Evolutionary conservation across 1,140 invertebrate species (phyloP), one percentile per base, ranked within the genome.

Genomic region (Zaprionus davidi): DNA sequence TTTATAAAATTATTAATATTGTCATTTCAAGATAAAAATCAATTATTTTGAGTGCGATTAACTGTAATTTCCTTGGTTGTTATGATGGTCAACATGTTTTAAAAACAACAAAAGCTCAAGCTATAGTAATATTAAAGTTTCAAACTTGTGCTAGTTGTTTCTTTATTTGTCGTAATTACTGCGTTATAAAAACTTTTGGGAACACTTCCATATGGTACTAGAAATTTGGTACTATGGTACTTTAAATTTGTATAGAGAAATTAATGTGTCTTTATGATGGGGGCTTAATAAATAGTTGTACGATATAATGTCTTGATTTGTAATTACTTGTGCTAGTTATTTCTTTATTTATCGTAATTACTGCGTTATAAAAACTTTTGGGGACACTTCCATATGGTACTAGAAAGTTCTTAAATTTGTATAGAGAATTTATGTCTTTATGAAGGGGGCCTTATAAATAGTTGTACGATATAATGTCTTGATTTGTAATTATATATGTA

Each of bases 331-430:
- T 5, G 26, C 26, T 5, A 6, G 28, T 28, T 7, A 9, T 31
- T 31, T 31, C 28, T 9, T 31, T 31, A 28, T 31, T 41, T 41
- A 7, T 9, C 6, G 41, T 15, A 12, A 34, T 34, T 5, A n/a
- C 15, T 15, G 5, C 15, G 0, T 41, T 4, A n/a, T n/a, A 15
- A n/a, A 4, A 41, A 41, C 13, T 15, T 41, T 15, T n/a, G 13
- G 4, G 6, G 7, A 44, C 41, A 17, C n/a, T 44, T 17, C n/a
- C 38, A 17, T 44, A 44, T 44, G 41, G 41, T 44, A 53, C 24
- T 82, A 68, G 82, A 79, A 82, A 86, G 78, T 74, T 88, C 70
- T 83, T 59, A 34, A 53, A 64, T 55, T 58, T 53, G 64, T 56
- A 46, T 53, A 78, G 76, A 87, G 80, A 88, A 78, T 83, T 71